phyloP scores from a whole-genome alignment of 2,888 invertebrate genomes.

The Campoplex capitator region DNA sequence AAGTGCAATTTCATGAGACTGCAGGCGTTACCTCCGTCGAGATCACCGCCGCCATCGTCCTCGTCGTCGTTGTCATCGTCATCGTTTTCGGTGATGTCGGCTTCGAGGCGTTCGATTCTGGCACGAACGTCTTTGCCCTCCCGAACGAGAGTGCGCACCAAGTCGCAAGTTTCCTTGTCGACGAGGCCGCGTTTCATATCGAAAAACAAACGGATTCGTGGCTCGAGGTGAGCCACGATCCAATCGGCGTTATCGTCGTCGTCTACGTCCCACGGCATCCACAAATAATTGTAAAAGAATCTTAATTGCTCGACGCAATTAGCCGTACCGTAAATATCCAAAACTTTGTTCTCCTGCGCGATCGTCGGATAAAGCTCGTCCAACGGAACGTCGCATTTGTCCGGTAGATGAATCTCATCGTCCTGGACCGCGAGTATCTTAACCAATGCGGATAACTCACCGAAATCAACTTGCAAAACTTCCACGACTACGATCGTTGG shows the following conservation, averaged over 20 bases:
- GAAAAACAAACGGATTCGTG: slow-evolving; percentile 86
- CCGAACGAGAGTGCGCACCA: slow-evolving; percentile 85
- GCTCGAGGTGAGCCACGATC: slow-evolving; percentile 86
- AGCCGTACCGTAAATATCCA: slow-evolving; percentile 87
- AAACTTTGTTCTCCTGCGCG: slow-evolving; percentile 86
- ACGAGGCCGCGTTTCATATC: slow-evolving; percentile 86
- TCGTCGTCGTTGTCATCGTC: slow-evolving; percentile 71
- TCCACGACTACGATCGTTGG: slow-evolving; percentile 88
- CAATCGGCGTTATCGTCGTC: slow-evolving; percentile 88
- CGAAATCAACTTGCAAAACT: slow-evolving; percentile 87
- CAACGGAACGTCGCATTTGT: slow-evolving; percentile 87
- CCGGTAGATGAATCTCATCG: slow-evolving; percentile 87
- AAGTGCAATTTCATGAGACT: slow-evolving; percentile 86
- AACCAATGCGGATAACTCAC: slow-evolving; percentile 86
- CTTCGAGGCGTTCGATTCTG: slow-evolving; percentile 84
- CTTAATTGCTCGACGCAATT: slow-evolving; percentile 88
- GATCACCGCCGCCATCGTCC: slow-evolving; percentile 66
- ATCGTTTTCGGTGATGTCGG: slow-evolving; percentile 82
- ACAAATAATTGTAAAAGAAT: slow-evolving; percentile 88
- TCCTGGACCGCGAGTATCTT: slow-evolving; percentile 89
- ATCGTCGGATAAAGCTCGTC: slow-evolving; percentile 88
- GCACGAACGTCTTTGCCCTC: slow-evolving; percentile 86
- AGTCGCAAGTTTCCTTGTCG: slow-evolving; percentile 85
- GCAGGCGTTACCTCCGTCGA: slow-evolving; percentile 83
- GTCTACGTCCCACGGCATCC: slow-evolving; percentile 91